Base-by-base conservation (phyloP, 2,888 invertebrate species). In the Scaptomyza polygonia region DNA sequence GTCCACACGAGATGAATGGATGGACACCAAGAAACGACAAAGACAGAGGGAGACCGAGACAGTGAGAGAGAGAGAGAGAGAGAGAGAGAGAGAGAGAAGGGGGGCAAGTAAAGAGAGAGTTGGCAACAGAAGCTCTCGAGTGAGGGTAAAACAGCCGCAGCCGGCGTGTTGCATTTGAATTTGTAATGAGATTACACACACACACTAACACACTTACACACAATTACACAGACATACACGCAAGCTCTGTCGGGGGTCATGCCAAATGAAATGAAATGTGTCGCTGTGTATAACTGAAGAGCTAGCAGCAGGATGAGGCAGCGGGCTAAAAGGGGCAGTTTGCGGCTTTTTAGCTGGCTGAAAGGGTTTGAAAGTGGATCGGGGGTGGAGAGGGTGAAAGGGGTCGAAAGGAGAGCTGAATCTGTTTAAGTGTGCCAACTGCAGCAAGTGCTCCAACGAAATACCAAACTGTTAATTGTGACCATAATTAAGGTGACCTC, bases 131-230 rank as follows among this genome's bases (percentile, higher is more conserved):
- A 16, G 44, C 27, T n/a, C 47, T n/a, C 47, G 70, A 58, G 65
- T n/a, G 3, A 25, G 30, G 54, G 54, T 49, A 58, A 58, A 57
- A 42, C 43, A 53, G 58, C 48, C 67, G 40, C 78, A 83, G 67
- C 51, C 63, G 75, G 61, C 66, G 59, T 64, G 67, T 67, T 66
- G 62, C 77, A 84, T 84, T 84, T 88, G 84, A 86, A 84, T 86
- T 83, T 88, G 86, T 88, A 84, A 88, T 86, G 86, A 84, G 86
- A 88, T 86, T 87, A 73, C 81, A 73, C 67, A 56, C 70, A 64
- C 59, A 51, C 43, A 51, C 45, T 16, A 36, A 36, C 32, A 6
- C 8, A 18, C 12, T 49, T 27, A 53, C 30, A 29, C 36, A 8
- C 30, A 30, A 3, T 5, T 5, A 4, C 3, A 25, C 25, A 25